Base-by-base conservation (phyloP, 2,113 vertebrate species). In the Cebus imitator region DNA sequence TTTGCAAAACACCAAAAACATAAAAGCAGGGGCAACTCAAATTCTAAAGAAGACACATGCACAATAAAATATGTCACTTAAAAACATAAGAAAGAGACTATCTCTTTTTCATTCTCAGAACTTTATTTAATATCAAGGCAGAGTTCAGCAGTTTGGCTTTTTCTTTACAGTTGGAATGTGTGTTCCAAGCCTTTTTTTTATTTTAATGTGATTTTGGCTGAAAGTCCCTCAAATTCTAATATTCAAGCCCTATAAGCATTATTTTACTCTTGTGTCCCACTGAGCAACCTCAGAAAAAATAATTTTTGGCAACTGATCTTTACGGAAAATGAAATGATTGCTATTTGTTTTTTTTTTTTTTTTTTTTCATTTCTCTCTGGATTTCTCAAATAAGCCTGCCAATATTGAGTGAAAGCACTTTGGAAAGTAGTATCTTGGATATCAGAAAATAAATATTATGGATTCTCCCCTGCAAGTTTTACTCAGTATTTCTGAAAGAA, bases 361-460 rank as follows among this genome's bases (percentile, higher is more conserved):
- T 40, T 50, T 50, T 52, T 94, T 93, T 68, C 8, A 58, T 73
- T 96, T 95, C 37, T 87, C 57, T 95, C 70, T 96, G 70, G 6
- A 84, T 96, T 78, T 97, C 72, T 2, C 64, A 52, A 88, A 72
- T 1, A 64, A 94, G 8, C 70, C 21, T 72, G 14, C 30, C 0
- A 73, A 66, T 76, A 57, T 0, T 45, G 45, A 93, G 18, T 81
- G 55, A 92, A 81, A 89, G 21, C 13, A 20, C 14, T 94, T 92
- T 52, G 70, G 64, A 91, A 95, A 94, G 50, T 25, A 95, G 50
- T 86, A 43, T 35, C 30, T 95, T 48, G 12, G 32, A 57, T 95
- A 12, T 64, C 52, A 93, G 18, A 73, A 58, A 79, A 84, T 43
- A 61, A 87, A 4, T 64, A 23, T 37, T 86, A 45, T 76, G 43